phyloP scores from a whole-genome alignment of 2,888 invertebrate species.

The Ichneumoninae sp. region DNA sequence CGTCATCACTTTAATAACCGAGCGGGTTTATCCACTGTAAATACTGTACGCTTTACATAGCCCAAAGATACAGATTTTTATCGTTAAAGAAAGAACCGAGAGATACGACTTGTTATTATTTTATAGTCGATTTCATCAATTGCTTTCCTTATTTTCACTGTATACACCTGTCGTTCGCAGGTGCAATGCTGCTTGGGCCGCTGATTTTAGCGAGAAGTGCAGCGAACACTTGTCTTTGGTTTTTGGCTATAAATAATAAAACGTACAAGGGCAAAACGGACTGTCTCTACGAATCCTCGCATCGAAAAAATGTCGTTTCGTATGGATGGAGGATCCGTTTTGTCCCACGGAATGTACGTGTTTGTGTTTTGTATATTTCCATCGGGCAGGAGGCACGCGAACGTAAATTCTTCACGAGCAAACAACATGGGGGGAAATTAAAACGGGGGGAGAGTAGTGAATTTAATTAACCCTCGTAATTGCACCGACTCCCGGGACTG shows the following conservation, averaged over 20 bases:
- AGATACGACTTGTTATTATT: neutral
- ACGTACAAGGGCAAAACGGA: neutral
- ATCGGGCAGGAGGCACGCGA: slow-evolving; percentile 1
- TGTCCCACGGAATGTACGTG: neutral
- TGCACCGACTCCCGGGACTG: slow-evolving; percentile 27
- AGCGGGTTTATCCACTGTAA: slow-evolving; percentile 27
- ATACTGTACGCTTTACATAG: slow-evolving; percentile 2
- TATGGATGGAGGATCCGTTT: neutral
- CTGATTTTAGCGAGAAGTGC: neutral
- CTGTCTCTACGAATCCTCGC: neutral
- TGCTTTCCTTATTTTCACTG: neutral
- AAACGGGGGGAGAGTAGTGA: slow-evolving; percentile 16
- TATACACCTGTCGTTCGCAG: neutral
- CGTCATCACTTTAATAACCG: slow-evolving; percentile 56
- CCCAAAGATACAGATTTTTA: neutral
- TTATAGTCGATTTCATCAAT: neutral
- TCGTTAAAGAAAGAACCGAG: neutral
- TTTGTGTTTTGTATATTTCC: neutral
- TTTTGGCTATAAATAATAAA: neutral
- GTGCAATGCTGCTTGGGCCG: neutral
- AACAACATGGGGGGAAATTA: slow-evolving; percentile 12
- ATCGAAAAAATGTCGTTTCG: neutral
- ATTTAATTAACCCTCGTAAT: slow-evolving; percentile 49
- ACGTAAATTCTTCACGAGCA: slow-evolving; percentile 4
- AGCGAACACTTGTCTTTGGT: neutral